Evolutionary conservation across 2,888 invertebrate species (phyloP).

Genomic region (Brenthis hecate): DNA sequence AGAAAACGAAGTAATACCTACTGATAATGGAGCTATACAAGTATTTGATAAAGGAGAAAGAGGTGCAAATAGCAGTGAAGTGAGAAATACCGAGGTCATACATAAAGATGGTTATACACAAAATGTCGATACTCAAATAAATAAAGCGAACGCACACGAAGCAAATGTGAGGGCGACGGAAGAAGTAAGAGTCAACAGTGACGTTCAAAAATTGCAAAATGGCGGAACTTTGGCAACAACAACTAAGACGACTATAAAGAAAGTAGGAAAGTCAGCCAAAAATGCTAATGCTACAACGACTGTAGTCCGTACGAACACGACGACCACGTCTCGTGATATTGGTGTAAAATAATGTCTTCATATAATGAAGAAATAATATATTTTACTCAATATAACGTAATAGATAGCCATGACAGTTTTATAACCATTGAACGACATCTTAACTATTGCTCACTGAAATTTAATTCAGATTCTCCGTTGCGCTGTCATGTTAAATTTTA

Average conservation of each 20-base stretch:
- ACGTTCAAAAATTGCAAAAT: slow-evolving; percentile 68
- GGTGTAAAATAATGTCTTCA: slow-evolving; percentile 62
- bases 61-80: slow-evolving; percentile 56
- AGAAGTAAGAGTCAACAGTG: slow-evolving; percentile 65
- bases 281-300: slow-evolving; percentile 64
- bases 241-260: slow-evolving; percentile 69
- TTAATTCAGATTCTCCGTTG: no score
- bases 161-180: slow-evolving; percentile 61
- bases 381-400: neutral
- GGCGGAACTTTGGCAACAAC: slow-evolving; percentile 71
- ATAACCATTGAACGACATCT: no score
- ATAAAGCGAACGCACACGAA: slow-evolving; percentile 63
- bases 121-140: slow-evolving; percentile 60
- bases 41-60: slow-evolving; percentile 62
- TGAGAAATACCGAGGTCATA: slow-evolving; percentile 57
- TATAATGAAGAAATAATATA: neutral
- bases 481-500: no score
- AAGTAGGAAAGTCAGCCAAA: slow-evolving; percentile 67
- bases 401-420: neutral
- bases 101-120: slow-evolving; percentile 64
- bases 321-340: slow-evolving; percentile 69
- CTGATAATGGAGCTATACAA: slow-evolving; percentile 62
- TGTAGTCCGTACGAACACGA: slow-evolving; percentile 66
- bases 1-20: slow-evolving; percentile 65
- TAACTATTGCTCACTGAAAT: no score